Evolutionary conservation across 2,797 vertebrate species (phyloP).

Genomic region (Xiphorhynchus erythropygius): DNA sequence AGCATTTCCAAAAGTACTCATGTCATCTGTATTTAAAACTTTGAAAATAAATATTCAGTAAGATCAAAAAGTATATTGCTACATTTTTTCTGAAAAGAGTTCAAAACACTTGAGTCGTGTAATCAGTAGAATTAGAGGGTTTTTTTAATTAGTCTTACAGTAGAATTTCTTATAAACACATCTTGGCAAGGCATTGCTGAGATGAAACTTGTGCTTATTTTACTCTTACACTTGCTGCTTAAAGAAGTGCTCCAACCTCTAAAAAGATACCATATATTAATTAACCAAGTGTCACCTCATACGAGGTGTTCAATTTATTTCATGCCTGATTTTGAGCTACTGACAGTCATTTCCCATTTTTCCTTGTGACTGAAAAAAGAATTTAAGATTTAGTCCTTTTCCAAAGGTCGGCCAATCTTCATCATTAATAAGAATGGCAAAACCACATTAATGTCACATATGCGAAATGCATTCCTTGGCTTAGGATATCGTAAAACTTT

Average conservation of each 20-base stretch:
- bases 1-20: neutral
- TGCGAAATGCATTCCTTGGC: neutral
- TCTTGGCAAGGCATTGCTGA: neutral
- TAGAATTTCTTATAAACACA: neutral
- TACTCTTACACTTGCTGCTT: neutral
- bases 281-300: neutral
- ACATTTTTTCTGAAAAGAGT: neutral
- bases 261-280: neutral
- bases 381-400: neutral
- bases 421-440: neutral
- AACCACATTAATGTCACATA: neutral
- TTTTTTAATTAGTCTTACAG: neutral
- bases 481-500: accelerated
- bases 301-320: neutral
- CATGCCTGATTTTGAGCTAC: neutral
- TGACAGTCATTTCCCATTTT: neutral
- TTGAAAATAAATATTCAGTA: neutral
- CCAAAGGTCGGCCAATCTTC: accelerated
- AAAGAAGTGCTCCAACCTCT: neutral
- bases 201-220: neutral
- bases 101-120: neutral
- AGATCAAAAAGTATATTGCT: neutral
- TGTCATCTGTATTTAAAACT: neutral
- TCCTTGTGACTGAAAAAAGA: neutral
- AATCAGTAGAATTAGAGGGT: neutral